Evolutionary conservation across 2,888 invertebrate species (phyloP).

Genomic region (Pheosia gnoma): DNA sequence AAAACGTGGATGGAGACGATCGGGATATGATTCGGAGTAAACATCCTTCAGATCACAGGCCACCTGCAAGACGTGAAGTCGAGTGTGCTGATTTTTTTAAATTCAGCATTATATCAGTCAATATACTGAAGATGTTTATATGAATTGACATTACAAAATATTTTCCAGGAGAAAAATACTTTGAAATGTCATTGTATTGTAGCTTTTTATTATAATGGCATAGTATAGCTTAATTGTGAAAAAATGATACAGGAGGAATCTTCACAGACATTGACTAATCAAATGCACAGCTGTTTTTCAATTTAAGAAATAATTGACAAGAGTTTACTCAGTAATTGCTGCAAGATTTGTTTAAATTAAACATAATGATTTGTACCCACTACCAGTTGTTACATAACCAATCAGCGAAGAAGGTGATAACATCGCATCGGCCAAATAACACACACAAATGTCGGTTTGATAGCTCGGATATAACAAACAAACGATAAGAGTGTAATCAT

Average conservation of each 20-base stretch:
- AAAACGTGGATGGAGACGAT: slow-evolving; percentile 28
- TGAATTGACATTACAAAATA: too few relatives aligned
- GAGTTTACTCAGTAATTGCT: not conserved
- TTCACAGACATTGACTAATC: too few relatives aligned
- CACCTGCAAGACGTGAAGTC: slow-evolving; percentile 21
- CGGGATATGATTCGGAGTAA: slow-evolving; percentile 26
- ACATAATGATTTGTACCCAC: not conserved
- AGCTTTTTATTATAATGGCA: too few relatives aligned
- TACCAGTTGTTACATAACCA: not conserved
- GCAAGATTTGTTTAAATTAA: not conserved
- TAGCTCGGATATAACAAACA: slow-evolving; percentile 15
- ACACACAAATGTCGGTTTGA: not conserved
- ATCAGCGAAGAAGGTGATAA: not conserved
- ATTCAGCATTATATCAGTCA: not conserved
- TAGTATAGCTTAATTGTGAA: too few relatives aligned
- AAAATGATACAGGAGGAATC: too few relatives aligned
- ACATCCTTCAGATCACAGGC: slow-evolving; percentile 15
- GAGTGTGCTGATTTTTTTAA: slow-evolving; percentile 25
- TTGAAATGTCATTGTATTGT: too few relatives aligned
- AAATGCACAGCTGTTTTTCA: too few relatives aligned
- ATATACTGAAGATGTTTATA: too few relatives aligned
- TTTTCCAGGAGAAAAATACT: too few relatives aligned
- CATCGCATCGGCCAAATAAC: not conserved
- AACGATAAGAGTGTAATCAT: slow-evolving; percentile 22
- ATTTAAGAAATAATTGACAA: too few relatives aligned